Evolutionary conservation across 1,140 invertebrate genomes (phyloP), one percentile per base, ranked within the genome.

Genomic region (Laodelphax striatellus): DNA sequence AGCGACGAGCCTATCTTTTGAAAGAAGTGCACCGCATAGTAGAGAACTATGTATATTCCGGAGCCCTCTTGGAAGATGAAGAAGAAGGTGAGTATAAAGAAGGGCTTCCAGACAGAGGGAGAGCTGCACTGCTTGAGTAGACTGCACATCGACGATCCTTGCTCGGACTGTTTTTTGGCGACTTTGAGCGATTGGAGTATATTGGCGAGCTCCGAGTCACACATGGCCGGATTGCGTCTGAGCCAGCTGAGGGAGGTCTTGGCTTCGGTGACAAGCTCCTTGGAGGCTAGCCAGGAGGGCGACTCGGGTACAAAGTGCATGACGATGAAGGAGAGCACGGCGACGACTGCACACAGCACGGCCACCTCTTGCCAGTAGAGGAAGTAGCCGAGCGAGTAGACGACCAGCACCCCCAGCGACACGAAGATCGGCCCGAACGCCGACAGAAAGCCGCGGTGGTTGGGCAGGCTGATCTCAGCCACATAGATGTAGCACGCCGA

Each of bases 1-100:
- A 89, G 73, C 57, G 77, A 77, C 9, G 82, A 75, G 3, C 83
- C 81, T 14, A 84, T 80, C 8, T 84, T 79, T 61, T 82, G 76
- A 65, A 87, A 82, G 65, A 88, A 80, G 57, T 78, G 80, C 0
- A 88, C 83, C 0, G 83, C 82, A 65, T 89, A 90, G 69, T 87
- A 90, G 38, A 90, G 74, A 6, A 90, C 81, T 1, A 86, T 82
- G 71, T 90, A 87, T 16, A 87, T 85, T 4, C 85, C 85, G 0
- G 81, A 83, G 53, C 83, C 74, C 66, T 86, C 83, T 76, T 87
- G 85, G 59, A 86, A 80, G 6, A 82, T 66, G 70, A 87, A 87
- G 68, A 86, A 81, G 0, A 75, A 63, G 3, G 85, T 73, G 0
- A 86, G 72, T 2, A 85, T 76, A 0, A 79, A 62, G 65, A 87